phyloP scores from a whole-genome alignment of 2,888 invertebrate species.

The Eilema depressum region DNA sequence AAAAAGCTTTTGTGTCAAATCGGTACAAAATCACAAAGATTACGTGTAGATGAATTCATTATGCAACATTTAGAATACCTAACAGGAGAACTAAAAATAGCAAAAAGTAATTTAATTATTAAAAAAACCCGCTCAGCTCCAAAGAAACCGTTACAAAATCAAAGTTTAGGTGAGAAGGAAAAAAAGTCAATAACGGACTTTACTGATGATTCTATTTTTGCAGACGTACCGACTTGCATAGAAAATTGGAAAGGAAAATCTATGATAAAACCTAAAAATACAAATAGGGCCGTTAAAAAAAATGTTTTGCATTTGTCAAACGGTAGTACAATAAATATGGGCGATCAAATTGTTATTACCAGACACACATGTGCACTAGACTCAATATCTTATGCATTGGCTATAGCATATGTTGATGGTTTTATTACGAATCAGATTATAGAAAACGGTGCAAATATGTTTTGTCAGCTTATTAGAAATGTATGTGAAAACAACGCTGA shows the following conservation, averaged over 20 bases:
- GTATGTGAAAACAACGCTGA: not conserved
- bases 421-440: not conserved
- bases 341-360: not conserved
- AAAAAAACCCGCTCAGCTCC: not conserved
- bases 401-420: constrained; percentile 5
- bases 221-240: not conserved
- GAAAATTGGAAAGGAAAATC: constrained; percentile 6
- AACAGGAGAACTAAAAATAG: constrained; percentile 20
- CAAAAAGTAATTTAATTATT: constrained; percentile 2
- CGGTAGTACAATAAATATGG: not conserved
- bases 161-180: not conserved
- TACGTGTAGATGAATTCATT: constrained; percentile 24
- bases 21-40: constrained; percentile 13
- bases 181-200: not conserved
- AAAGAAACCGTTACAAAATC: not conserved
- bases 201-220: constrained; percentile 8
- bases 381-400: not conserved
- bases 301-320: not conserved
- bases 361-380: constrained; percentile 4
- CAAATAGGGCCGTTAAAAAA: not conserved
- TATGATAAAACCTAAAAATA: not conserved
- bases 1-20: constrained; percentile 13
- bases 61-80: constrained; percentile 17
- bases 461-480: constrained; percentile 2
- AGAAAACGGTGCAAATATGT: not conserved